Conservation (phyloP, 2,113 vertebrate species). For the Pelecanoides urinatrix region DNA sequence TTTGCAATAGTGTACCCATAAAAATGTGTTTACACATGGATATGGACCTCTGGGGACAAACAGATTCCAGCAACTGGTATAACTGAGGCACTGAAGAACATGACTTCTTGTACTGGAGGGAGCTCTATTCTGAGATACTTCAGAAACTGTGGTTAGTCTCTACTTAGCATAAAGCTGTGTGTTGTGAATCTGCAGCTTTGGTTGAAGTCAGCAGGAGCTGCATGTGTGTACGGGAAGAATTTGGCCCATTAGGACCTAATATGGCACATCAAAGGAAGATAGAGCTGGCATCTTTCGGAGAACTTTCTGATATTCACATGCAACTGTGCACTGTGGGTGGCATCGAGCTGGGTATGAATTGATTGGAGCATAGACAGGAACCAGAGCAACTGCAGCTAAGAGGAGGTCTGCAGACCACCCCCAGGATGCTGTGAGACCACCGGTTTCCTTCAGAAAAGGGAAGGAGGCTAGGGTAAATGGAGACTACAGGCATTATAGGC, state of each 20-base stretch:
- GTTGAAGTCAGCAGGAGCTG: conserved; percentile 32
- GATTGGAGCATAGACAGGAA: conserved; percentile 50
- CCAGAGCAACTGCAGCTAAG: conserved; percentile 52
- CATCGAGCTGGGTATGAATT: conserved; percentile 54
- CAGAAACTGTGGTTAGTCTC: background rate
- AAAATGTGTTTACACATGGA: background rate
- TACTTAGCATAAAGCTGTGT: background rate
- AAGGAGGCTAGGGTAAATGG: conserved; percentile 1
- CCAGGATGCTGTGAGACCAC: conserved; percentile 29
- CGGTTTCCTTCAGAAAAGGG: background rate
- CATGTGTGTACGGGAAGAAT: conserved; percentile 12
- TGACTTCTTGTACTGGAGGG: background rate
- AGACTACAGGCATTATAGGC: background rate
- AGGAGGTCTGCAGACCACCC: conserved; percentile 66
- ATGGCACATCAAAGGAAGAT: conserved; percentile 45
- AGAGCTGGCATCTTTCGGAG: conserved; percentile 43
- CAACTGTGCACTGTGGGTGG: conserved; percentile 48
- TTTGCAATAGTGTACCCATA: background rate
- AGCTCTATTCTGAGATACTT: background rate
- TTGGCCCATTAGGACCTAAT: conserved; percentile 36
- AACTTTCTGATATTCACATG: conserved; percentile 47
- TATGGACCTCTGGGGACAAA: background rate
- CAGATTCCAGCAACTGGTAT: background rate
- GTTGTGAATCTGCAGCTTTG: background rate
- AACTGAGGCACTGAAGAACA: background rate